Percentiles rank a stretch among this genome's conserved stretches.
Conservation (phyloP, 2,797 vertebrate genomes). For the Eurystomus glaucurus region DNA sequence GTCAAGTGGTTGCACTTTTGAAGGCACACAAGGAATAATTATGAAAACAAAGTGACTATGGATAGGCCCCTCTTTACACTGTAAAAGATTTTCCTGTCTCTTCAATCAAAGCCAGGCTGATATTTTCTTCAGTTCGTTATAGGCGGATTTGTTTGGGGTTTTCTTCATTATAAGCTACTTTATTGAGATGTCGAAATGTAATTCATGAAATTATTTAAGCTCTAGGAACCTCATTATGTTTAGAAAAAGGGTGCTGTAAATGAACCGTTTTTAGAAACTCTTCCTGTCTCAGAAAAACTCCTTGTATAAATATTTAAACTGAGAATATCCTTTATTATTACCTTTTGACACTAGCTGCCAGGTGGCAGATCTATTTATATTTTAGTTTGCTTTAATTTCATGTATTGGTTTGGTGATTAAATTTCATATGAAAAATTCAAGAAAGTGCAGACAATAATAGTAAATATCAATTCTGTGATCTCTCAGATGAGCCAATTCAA, state of each 20-base stretch:
- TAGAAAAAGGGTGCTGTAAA: conserved; percentile 3
- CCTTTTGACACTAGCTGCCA: conserved; percentile 12
- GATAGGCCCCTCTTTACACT: not conserved
- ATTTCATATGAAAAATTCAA: conserved; percentile 36
- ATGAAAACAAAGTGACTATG: not conserved
- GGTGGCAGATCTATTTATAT: conserved; percentile 13
- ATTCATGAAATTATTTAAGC: conserved; percentile 25
- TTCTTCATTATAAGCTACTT: not conserved
- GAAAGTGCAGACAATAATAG: not conserved
- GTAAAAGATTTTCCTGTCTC: not conserved
- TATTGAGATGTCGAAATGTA: conserved; percentile 11
- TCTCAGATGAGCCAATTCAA: conserved; percentile 12
- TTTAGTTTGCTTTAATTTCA: conserved; percentile 26
- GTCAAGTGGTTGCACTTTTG: not conserved
- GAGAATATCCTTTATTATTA: conserved; percentile 6
- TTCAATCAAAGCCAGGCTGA: not conserved
- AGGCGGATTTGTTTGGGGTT: conserved; percentile 2
- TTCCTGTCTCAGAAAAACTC: not conserved
- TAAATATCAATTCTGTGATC: conserved; percentile 36
- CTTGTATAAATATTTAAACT: conserved; percentile 58
- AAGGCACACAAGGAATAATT: not conserved
- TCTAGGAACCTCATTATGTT: not conserved
- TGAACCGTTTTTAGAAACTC: conserved; percentile 6
- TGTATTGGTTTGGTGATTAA: conserved; percentile 26
- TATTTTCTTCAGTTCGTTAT: not conserved